Evolutionary conservation across 1,140 invertebrate genomes (phyloP), one percentile per base, ranked within the genome.

Genomic region (Drosophila equinoxialis): DNA sequence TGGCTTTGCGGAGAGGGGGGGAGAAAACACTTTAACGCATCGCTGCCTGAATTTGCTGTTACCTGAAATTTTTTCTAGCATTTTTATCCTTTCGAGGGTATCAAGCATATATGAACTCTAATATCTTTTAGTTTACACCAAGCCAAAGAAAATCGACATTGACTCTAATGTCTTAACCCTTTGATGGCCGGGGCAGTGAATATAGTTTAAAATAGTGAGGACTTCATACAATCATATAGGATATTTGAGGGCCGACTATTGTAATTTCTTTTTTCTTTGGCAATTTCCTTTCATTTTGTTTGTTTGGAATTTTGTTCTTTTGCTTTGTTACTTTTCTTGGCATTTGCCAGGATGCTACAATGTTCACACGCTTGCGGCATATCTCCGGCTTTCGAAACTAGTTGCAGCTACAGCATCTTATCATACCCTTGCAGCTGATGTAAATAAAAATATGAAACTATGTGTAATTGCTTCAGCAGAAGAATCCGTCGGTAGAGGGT

Each of bases 331-430:
- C 20, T 7, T 54, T 68, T 58, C 73, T 65, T 75, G 80, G 75
- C 74, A 68, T 63, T 79, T 42, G 77, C 58, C 54, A 41, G 13
- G 65, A 33, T 37, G 51, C 74, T 14, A 63, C 79, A 64, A 63
- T 81, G 78, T 67, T 76, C 78, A 79, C 78, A 70, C 60, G 72
- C 81, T 77, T 63, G 48, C 45, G 72, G 81, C 77, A 48, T 65
- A 65, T 62, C 63, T 59, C 54, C 20, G 33, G 57, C 57, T 37
- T 59, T 14, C 4, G 10, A 30, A 30, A 30, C 23, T 26, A 26
- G 23, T 26, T 26, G 23, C 23, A 26, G 3, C 23, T 26, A 26
- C 30, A 30, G 6, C 30, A 3, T 5, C 30, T 30, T 30, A 30
- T 30, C 30, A 30, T 30, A 30, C 30, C 6, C 30, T 30, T 30